These are phyloP conservation scores for Drosophila dives DNA, from an alignment of 2,888 invertebrate genomes.

Conservation along the genomic window DNA sequence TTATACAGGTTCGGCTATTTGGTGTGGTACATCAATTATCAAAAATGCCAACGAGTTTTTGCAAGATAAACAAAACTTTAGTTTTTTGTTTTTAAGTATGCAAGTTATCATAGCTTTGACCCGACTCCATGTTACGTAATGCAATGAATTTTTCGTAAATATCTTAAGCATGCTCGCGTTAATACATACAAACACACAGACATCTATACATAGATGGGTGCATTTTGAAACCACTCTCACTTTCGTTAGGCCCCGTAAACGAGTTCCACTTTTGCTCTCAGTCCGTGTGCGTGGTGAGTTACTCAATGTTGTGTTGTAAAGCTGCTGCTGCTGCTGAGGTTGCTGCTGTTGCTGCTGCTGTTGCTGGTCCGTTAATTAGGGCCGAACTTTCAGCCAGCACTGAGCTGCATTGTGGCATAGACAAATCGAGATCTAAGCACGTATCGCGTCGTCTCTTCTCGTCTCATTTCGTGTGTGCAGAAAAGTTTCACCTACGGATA, in stretches of 20 bases:
- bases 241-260: constrained; percentile 67
- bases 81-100: neutral
- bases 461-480: constrained; percentile 35
- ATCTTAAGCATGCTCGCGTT: neutral
- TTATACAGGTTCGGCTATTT: neutral
- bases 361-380: constrained; percentile 64
- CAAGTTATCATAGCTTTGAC: neutral
- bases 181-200: constrained; percentile 6
- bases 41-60: constrained; percentile 4
- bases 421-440: constrained; percentile 63
- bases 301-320: constrained; percentile 63
- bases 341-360: neutral
- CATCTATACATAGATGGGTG: constrained; percentile 5
- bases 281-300: constrained; percentile 57
- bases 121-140: neutral
- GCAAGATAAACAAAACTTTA: neutral
- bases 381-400: constrained; percentile 54
- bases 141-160: constrained; percentile 8
- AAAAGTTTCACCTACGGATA: constrained; percentile 70
- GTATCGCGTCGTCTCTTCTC: constrained; percentile 24
- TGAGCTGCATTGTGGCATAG: constrained; percentile 61
- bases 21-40: constrained; percentile 1
- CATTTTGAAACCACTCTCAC: constrained; percentile 66
- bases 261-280: constrained; percentile 70
- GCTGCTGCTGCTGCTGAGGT: constrained; percentile 23